These are phyloP conservation scores for Euura saliciscinereae DNA, from an alignment of 1,140 invertebrate species.

Conservation along the genomic window DNA sequence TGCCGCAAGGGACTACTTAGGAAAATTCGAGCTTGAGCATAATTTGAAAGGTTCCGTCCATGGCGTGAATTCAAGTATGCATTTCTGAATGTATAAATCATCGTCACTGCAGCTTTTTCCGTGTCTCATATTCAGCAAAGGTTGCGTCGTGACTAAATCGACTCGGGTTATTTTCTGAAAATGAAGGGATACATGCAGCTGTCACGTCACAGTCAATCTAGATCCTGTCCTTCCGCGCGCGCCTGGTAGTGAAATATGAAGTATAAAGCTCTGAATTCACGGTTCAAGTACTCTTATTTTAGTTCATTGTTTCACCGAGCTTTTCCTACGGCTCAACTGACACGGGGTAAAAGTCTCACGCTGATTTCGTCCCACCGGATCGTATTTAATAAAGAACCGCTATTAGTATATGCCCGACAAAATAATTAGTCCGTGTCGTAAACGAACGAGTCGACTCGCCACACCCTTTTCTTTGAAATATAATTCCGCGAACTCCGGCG, in stretches of 20 bases:
- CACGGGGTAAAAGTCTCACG: background rate
- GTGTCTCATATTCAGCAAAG: too few species aligned
- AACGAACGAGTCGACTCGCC: background rate
- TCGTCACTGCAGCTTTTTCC: too few species aligned
- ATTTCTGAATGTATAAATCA: too few species aligned
- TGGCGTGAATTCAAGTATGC: too few species aligned
- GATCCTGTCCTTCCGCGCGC: background rate
- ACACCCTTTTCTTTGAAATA: too few species aligned
- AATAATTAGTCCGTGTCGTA: background rate
- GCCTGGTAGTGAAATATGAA: background rate
- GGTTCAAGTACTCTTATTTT: background rate
- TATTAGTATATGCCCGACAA: background rate
- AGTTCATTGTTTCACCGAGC: background rate
- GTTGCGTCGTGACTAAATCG: background rate
- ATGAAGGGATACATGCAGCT: background rate
- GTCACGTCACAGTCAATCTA: background rate
- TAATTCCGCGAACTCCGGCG: too few species aligned
- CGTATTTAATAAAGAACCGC: background rate
- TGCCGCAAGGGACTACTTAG: too few species aligned
- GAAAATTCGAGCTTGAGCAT: too few species aligned
- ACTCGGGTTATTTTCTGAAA: background rate
- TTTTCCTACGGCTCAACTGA: background rate
- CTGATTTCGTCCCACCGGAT: background rate
- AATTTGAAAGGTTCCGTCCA: too few species aligned
- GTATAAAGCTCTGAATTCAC: conserved; percentile 3